Conservation (phyloP, 2,888 invertebrate species). For the Andrena bucephala region DNA sequence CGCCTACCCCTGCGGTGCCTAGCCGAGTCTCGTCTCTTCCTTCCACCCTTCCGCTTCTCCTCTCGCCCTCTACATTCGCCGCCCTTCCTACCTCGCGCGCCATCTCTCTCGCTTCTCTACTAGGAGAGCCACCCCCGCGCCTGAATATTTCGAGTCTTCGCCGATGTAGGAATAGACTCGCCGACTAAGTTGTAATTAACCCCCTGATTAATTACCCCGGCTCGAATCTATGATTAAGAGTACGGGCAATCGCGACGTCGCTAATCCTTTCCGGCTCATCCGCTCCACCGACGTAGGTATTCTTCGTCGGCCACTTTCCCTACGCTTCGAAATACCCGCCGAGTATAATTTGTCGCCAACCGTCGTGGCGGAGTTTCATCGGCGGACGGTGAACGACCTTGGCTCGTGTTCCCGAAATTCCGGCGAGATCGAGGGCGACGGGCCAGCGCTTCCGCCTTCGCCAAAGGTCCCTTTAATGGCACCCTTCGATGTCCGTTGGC, state of each 20-base stretch:
- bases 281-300: not conserved
- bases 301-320: not conserved
- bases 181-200: slow-evolving; percentile 68
- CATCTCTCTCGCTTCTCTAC: slow-evolving; percentile 38
- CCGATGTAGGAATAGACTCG: slow-evolving; percentile 63
- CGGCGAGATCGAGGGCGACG: not conserved
- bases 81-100: not conserved
- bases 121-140: slow-evolving; percentile 64
- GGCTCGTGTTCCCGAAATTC: not conserved
- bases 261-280: slow-evolving; percentile 10
- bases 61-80: slow-evolving; percentile 44
- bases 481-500: not conserved
- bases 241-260: slow-evolving; percentile 40
- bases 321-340: not conserved
- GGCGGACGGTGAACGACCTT: not conserved
- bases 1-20: slow-evolving; percentile 74
- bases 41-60: slow-evolving; percentile 21
- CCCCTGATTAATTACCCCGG: slow-evolving; percentile 66
- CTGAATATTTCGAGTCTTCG: slow-evolving; percentile 69
- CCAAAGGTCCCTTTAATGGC: too few species aligned
- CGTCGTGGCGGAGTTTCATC: not conserved
- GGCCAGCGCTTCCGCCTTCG: too few species aligned
- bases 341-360: not conserved
- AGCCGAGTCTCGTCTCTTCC: slow-evolving; percentile 63
- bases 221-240: slow-evolving; percentile 49